Conservation (phyloP, 2,797 vertebrate species). For the Malurus splendens region DNA sequence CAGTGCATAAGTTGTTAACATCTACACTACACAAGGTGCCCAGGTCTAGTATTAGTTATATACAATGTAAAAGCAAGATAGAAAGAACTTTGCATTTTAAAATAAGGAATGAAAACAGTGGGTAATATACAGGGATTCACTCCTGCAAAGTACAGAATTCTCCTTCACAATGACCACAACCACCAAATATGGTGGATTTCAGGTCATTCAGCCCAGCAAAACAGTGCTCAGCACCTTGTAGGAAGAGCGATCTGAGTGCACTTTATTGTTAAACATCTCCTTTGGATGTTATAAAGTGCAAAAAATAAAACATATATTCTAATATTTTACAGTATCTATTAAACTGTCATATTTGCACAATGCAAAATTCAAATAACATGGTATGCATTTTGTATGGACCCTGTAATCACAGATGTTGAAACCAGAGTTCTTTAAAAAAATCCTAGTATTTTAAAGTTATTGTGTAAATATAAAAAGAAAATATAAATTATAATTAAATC, state of each 20-base stretch:
- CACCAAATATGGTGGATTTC: neutral
- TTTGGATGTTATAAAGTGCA: constrained; percentile 62
- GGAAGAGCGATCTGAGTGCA: constrained; percentile 45
- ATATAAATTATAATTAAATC: constrained; percentile 67
- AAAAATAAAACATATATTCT: constrained; percentile 50
- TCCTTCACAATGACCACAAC: constrained; percentile 35
- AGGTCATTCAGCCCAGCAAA: constrained; percentile 21
- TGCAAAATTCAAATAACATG: constrained; percentile 47
- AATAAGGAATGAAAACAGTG: constrained; percentile 37
- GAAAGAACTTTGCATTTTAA: constrained; percentile 45
- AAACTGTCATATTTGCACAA: constrained; percentile 50
- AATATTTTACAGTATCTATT: constrained; percentile 49
- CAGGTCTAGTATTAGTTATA: constrained; percentile 40
- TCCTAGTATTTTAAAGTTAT: constrained; percentile 44
- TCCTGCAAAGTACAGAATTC: constrained; percentile 42
- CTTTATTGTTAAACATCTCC: constrained; percentile 52
- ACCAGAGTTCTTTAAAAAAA: constrained; percentile 38
- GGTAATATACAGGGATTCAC: constrained; percentile 57
- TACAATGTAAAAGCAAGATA: constrained; percentile 50
- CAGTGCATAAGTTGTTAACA: constrained; percentile 45
- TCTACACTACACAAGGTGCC: constrained; percentile 15
- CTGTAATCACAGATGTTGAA: constrained; percentile 8
- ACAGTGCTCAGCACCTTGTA: constrained; percentile 48
- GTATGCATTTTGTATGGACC: constrained; percentile 46
- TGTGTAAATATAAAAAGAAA: constrained; percentile 63